Percentiles rank a stretch among this genome's conserved stretches.
Conservation (phyloP, 2,797 vertebrate species). For the Gobionotothen gibberifrons region DNA sequence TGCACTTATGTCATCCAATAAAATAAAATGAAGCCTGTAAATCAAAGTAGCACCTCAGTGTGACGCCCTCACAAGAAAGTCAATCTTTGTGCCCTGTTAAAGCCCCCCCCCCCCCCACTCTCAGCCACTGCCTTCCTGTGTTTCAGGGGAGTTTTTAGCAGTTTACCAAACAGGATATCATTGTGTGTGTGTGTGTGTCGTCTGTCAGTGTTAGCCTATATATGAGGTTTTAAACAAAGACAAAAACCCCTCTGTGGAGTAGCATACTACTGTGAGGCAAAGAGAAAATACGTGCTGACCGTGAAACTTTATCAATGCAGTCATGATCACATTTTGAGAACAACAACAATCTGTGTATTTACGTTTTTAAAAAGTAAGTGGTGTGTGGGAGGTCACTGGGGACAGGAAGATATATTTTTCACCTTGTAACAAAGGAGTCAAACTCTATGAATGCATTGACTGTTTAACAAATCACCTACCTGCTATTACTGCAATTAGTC, state of each 20-base stretch:
- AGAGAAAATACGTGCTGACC: conserved; percentile 21
- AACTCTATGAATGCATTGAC: conserved; percentile 5
- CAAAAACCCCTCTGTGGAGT: conserved; percentile 17
- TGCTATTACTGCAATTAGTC: background rate
- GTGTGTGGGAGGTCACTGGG: background rate
- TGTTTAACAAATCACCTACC: conserved; percentile 2
- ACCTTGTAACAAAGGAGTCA: background rate
- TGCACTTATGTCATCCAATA: conserved; percentile 26
- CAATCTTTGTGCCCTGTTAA: conserved; percentile 29
- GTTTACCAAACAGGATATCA: conserved; percentile 71
- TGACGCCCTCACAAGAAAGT: conserved; percentile 30
- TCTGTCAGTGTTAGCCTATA: too few relatives aligned
- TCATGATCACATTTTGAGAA: conserved; percentile 19
- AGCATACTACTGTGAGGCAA: background rate
- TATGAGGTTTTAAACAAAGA: too few relatives aligned
- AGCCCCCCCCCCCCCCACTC: conserved; percentile 20
- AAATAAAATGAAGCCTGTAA: conserved; percentile 19
- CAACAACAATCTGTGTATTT: background rate
- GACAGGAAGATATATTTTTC: background rate
- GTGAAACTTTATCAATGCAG: conserved; percentile 38
- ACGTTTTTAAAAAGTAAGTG: background rate
- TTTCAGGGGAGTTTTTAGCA: conserved; percentile 39
- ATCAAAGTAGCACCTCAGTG: conserved; percentile 28
- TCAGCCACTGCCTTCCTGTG: conserved; percentile 58
- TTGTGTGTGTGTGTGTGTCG: conserved; percentile 52